A percentile compares a stretch with the other conserved stretches of the same genome.
Conservation (phyloP, 2,888 invertebrate genomes). For the Ophion costatus region DNA sequence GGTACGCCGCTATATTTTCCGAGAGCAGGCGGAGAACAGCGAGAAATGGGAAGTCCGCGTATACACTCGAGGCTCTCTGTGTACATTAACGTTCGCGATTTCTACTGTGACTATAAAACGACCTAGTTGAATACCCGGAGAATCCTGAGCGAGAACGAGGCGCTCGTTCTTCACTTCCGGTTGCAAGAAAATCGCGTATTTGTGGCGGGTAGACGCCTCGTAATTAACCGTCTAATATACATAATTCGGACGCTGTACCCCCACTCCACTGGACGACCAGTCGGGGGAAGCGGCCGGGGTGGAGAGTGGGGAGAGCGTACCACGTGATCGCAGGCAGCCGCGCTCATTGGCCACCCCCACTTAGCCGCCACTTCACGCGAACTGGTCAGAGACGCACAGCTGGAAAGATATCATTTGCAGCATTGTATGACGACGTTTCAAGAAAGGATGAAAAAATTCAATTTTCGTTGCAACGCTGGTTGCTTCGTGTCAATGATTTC, state of each 20-base stretch:
- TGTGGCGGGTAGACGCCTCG: background rate
- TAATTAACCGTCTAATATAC: conserved; percentile 36
- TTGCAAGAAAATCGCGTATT: conserved; percentile 11
- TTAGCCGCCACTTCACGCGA: no score
- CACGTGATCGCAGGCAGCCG: background rate
- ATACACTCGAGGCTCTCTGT: no score
- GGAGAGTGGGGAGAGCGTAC: background rate
- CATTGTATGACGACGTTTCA: no score
- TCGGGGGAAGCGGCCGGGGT: background rate
- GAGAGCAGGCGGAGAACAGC: conserved; percentile 3
- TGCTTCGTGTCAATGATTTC: no score
- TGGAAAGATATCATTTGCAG: no score
- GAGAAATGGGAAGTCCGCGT: conserved; percentile 20
- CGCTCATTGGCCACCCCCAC: no score
- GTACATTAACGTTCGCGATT: conserved; percentile 43
- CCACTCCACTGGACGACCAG: background rate
- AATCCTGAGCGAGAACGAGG: background rate
- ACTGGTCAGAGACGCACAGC: no score
- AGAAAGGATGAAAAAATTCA: no score
- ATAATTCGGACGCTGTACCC: conserved; percentile 15
- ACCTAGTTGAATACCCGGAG: background rate
- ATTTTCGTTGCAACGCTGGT: no score
- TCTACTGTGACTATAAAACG: conserved; percentile 35
- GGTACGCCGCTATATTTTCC: conserved; percentile 14
- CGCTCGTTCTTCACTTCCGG: conserved; percentile 9